Base-by-base conservation (phyloP, 2,113 vertebrate genomes). In the Erpornis zantholeuca region DNA sequence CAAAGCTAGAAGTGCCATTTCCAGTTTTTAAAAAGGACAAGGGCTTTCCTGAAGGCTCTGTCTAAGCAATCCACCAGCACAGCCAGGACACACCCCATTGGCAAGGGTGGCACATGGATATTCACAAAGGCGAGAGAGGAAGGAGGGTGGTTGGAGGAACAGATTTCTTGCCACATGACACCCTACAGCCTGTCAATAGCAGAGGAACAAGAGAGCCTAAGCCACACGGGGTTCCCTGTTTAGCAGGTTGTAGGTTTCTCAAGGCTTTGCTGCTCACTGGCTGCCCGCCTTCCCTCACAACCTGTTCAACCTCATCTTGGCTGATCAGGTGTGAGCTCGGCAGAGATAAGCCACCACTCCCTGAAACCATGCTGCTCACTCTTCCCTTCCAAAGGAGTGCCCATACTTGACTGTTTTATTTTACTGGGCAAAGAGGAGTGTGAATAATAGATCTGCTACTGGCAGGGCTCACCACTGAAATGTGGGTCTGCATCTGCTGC, bases 401-500 rank as follows among this genome's bases (percentile, higher is more conserved):
- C 40, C 27, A 56, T 35, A 21, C 18, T 61, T 42, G 10, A 73
- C 24, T 20, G 78, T 63, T 76, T 60, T 61, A 33, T 87, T 91
- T 87, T 89, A 59, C 59, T 90, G 79, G 44, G 44, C 20, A 40
- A 81, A 93, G 33, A 83, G 12, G 12, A 75, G 31, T 21, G 16
- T 60, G 49, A 91, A 69, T 80, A 73, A 76, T 31, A 80, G 63
- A 80, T 73, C 81, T 75, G 24, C 52, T 86, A 45, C 52, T 88
- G 82, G 42, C 79, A 92, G 64, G 0, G 0, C 47, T 71, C 40
- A 45, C 70, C 38, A 56, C 25, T 4, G 1, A 80, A 73, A 44
- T 47, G 75, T 64, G 38, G 64, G 47, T 49, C 78, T 60, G 64
- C 76, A 86, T 90, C 82, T 95, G 85, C 90, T 90, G 52, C 68